phyloP scores from a whole-genome alignment of 2,113 vertebrate species.

The Bolborhynchus lineola region DNA sequence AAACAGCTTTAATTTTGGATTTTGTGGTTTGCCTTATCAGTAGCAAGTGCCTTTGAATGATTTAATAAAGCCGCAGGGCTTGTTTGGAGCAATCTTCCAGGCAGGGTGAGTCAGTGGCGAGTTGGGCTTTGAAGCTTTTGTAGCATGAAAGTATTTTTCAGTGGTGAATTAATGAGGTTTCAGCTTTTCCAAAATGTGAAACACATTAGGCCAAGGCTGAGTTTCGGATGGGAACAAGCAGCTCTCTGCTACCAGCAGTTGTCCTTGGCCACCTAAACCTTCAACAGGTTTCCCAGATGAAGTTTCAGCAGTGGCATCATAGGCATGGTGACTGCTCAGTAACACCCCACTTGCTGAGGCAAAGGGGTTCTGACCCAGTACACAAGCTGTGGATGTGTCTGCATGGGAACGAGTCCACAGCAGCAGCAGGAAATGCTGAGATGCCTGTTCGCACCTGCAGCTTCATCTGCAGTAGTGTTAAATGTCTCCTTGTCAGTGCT shows the following conservation, averaged over 20 bases:
- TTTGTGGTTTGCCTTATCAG: background rate
- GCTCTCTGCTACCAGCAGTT: background rate
- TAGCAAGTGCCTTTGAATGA: background rate
- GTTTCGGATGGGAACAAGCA: background rate
- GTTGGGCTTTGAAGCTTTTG: background rate
- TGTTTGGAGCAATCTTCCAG: background rate
- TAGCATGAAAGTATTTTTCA: background rate
- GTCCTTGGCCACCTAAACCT: background rate
- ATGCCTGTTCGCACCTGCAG: background rate
- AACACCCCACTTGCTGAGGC: background rate
- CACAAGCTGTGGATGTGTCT: background rate
- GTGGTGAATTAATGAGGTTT: conserved; percentile 19
- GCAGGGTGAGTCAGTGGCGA: background rate
- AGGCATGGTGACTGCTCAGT: fast-evolving
- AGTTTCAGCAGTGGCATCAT: background rate
- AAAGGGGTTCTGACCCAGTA: background rate
- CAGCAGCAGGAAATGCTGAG: fast-evolving
- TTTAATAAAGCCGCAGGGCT: fast-evolving
- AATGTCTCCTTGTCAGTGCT: fast-evolving
- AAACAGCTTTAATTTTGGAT: background rate
- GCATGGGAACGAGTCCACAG: fast-evolving
- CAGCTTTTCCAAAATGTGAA: background rate
- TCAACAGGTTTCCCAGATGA: background rate
- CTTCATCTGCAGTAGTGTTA: background rate
- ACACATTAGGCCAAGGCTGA: background rate